These are phyloP conservation scores for Agonopterix heracliana DNA, from an alignment of 2,888 invertebrate genomes.

Conservation along the genomic window DNA sequence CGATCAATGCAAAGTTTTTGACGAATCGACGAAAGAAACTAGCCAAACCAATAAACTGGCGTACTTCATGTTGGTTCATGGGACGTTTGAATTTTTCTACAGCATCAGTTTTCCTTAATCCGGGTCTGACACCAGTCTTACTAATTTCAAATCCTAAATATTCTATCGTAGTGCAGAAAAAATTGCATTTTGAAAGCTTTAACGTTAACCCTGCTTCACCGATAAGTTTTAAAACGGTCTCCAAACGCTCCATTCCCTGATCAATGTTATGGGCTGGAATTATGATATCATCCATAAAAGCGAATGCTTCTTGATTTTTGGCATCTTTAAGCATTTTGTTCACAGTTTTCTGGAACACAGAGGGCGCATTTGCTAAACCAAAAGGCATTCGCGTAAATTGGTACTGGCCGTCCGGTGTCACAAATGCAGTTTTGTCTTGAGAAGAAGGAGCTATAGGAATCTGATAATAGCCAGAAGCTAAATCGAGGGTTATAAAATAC, in stretches of 20 bases:
- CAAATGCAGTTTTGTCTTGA: no score
- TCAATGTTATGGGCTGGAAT: slow-evolving; percentile 5
- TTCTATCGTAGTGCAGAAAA: slow-evolving; percentile 14
- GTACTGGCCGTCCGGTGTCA: slow-evolving; percentile 6
- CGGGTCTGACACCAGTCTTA: slow-evolving; percentile 22
- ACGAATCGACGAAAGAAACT: slow-evolving; percentile 17
- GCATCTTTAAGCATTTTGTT: slow-evolving; percentile 6
- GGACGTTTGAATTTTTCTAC: slow-evolving; percentile 22
- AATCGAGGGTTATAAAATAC: slow-evolving; percentile 5
- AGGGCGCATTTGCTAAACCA: neutral
- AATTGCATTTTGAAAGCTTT: slow-evolving; percentile 18
- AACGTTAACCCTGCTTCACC: slow-evolving; percentile 13
- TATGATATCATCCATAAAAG: slow-evolving; percentile 11
- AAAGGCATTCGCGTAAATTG: slow-evolving; percentile 3
- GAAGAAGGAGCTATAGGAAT: no score
- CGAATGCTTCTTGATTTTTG: slow-evolving; percentile 4
- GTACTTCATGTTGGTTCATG: slow-evolving; percentile 17
- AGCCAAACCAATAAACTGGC: slow-evolving; percentile 21
- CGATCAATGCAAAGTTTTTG: slow-evolving; percentile 16
- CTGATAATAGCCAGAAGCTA: no score
- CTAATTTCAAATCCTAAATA: slow-evolving; percentile 21
- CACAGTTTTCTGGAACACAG: neutral
- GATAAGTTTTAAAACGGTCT: slow-evolving; percentile 12
- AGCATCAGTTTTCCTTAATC: slow-evolving; percentile 24
- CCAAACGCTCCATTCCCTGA: slow-evolving; percentile 5